Percentiles rank a stretch among this genome's conserved stretches.
Evolutionary conservation across 2,797 vertebrate species (phyloP).

Genomic region (Tokudaia muenninki): DNA sequence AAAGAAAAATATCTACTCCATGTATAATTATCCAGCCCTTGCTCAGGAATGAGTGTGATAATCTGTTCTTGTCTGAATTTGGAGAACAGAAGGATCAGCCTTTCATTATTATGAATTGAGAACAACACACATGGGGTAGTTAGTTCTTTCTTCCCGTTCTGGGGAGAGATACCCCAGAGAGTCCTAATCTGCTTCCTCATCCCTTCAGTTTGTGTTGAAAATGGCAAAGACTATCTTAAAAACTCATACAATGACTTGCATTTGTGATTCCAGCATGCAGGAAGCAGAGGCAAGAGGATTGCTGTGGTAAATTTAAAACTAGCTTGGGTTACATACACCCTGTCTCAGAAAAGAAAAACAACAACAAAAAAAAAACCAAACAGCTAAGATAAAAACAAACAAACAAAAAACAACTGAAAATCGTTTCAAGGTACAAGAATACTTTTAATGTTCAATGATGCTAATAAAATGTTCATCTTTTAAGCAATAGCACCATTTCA

Average conservation of each 20-base stretch:
- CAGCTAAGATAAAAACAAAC: background rate
- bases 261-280: background rate
- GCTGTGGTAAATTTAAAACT: background rate
- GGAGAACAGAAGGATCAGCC: background rate
- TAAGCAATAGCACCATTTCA: background rate
- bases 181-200: background rate
- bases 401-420: background rate
- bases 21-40: constrained; percentile 12
- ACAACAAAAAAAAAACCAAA: background rate
- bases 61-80: constrained; percentile 20
- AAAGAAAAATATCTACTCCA: background rate
- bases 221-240: background rate
- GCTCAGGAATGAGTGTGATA: background rate
- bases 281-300: background rate
- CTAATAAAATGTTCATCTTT: background rate
- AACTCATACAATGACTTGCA: background rate
- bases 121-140: background rate
- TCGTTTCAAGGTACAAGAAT: background rate
- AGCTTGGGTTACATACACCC: background rate
- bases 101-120: background rate
- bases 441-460: background rate
- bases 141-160: background rate
- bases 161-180: background rate
- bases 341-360: background rate
- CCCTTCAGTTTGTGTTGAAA: background rate